Base-by-base conservation (phyloP, 2,797 vertebrate species). In the Argya squamiceps region DNA sequence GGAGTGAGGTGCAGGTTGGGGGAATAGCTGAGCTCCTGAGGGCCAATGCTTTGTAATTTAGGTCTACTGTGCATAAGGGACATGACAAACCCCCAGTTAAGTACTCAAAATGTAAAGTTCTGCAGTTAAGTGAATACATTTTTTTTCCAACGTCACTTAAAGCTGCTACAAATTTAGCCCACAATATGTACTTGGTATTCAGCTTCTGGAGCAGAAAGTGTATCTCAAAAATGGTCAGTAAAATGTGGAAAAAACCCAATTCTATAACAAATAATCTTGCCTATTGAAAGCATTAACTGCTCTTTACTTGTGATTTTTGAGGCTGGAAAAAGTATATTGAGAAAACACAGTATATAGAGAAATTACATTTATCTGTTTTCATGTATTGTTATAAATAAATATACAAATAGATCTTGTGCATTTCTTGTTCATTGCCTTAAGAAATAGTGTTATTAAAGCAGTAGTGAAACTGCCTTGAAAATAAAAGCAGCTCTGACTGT, bases 211-310 rank as follows among this genome's bases (percentile, higher is more conserved):
- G 82, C 49, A 79, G 60, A 77, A 78, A 79, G 55, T 75, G 9
- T 59, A 75, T 77, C 60, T 87, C 49, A 84, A 32, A 96, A 96
- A 71, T n/a, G 83, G 89, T 93, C 91, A 94, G 70, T 74, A n/a
- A 78, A 88, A 92, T 49, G 65, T 70, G 69, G 85, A 68, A 84
- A 85, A 94, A 94, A 80, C 50, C 3, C 39, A 63, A 36, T 89
- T 93, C 68, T 84, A 2, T 59, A 78, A 62, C 7, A 59, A 95
- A 94, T 69, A 56, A 23, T 74, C 68, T 46, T 88, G 44, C 53
- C 58, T 88, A 5, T 39, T 88, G 59, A 73, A 95, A 96, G n/a
- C 81, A 70, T 92, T 69, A 96, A 89, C 41, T 49, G 44, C 52
- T 94, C 76, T 94, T 92, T 82, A 60, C 49, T 82, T 91, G 58